phyloP scores from a whole-genome alignment of 2,113 vertebrate species.

The Xiphias gladius region DNA sequence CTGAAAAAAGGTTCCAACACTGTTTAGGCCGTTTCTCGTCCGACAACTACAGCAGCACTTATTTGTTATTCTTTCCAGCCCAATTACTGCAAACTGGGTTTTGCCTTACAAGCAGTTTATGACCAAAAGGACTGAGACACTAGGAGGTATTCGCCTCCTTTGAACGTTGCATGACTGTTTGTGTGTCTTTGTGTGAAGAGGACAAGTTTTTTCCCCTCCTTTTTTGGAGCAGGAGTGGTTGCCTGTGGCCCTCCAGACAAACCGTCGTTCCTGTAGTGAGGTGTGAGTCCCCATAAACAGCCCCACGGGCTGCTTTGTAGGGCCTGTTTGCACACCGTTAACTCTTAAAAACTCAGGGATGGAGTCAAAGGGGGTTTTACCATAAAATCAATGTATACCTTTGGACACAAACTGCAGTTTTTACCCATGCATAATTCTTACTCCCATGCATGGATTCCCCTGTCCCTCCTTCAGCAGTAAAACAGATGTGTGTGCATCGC shows the following conservation, averaged over 20 bases:
- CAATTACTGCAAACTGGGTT: not conserved
- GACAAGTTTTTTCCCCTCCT: slow-evolving; percentile 74
- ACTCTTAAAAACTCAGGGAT: slow-evolving; percentile 52
- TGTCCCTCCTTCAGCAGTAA: not conserved
- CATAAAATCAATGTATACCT: not conserved
- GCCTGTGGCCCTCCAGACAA: slow-evolving; percentile 52
- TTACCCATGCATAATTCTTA: not conserved
- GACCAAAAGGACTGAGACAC: not conserved
- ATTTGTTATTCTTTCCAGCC: slow-evolving; percentile 4
- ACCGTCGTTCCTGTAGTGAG: slow-evolving; percentile 54
- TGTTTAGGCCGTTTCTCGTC: no score
- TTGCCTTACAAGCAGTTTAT: slow-evolving; percentile 22
- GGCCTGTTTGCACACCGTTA: slow-evolving; percentile 62
- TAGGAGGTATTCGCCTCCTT: slow-evolving; percentile 15
- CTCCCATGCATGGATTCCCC: not conserved
- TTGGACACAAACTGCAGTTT: not conserved
- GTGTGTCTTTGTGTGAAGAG: slow-evolving; percentile 41
- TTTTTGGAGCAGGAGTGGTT: slow-evolving; percentile 76
- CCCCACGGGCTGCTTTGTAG: slow-evolving; percentile 71
- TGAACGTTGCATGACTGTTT: slow-evolving; percentile 26
- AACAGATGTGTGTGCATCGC: not conserved
- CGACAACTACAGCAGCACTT: not conserved
- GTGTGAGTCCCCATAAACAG: slow-evolving; percentile 57
- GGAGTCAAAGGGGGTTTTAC: slow-evolving; percentile 49
- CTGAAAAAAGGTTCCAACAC: not conserved